Conservation (phyloP, 1,140 invertebrate species). For the Zaprionus kolodkinae region DNA sequence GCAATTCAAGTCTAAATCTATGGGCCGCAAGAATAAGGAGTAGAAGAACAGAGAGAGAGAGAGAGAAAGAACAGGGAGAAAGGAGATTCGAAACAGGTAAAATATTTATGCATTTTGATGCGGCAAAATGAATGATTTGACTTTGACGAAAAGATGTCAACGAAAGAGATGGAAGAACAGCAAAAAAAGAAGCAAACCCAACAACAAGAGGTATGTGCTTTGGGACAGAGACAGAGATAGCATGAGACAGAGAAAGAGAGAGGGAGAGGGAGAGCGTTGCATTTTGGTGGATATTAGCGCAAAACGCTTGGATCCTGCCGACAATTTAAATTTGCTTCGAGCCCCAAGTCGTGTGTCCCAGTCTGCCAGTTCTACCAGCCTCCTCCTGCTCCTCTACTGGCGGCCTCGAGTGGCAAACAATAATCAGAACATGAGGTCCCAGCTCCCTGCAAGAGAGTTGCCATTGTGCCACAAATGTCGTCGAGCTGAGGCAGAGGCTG, state of each 20-base stretch:
- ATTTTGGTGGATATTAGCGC: slow-evolving; percentile 81
- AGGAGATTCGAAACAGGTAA: slow-evolving; percentile 34
- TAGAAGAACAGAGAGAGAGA: neutral
- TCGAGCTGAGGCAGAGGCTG: neutral
- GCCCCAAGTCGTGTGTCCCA: slow-evolving; percentile 35
- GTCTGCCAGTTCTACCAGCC: slow-evolving; percentile 4
- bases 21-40: slow-evolving; percentile 31
- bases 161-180: slow-evolving; percentile 35
- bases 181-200: neutral
- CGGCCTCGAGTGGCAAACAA: slow-evolving; percentile 71
- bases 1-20: slow-evolving; percentile 65
- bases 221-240: slow-evolving; percentile 48
- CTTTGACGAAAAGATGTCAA: slow-evolving; percentile 84
- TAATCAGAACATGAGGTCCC: slow-evolving; percentile 71
- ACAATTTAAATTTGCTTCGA: slow-evolving; percentile 79
- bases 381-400: slow-evolving; percentile 12
- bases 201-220: slow-evolving; percentile 41
- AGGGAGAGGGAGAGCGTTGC: slow-evolving; percentile 9
- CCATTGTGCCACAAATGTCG: slow-evolving; percentile 78
- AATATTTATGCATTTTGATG: slow-evolving; percentile 83
- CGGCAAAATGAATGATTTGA: slow-evolving; percentile 84
- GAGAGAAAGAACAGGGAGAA: slow-evolving; percentile 21
- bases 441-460: slow-evolving; percentile 34
- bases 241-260: neutral
- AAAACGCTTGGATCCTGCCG: slow-evolving; percentile 82